Conservation (phyloP, 2,888 invertebrate species). For the Perizoma flavofasciatum region DNA sequence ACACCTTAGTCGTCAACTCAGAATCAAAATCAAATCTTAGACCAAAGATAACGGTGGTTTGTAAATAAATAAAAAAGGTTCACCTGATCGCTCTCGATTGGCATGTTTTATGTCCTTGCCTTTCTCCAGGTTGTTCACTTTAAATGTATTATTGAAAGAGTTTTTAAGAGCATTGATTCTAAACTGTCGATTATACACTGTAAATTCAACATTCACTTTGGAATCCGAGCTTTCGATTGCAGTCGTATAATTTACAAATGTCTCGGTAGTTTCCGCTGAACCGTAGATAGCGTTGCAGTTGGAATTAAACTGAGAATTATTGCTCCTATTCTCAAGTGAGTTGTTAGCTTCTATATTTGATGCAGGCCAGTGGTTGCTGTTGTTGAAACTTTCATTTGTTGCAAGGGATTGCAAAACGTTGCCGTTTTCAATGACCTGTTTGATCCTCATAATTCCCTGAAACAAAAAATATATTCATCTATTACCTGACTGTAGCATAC, state of each 20-base stretch:
- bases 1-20: no score
- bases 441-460: conserved; percentile 75
- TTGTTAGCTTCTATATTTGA: conserved; percentile 44
- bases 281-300: conserved; percentile 53
- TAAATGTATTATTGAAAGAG: conserved; percentile 42
- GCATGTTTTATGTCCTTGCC: conserved; percentile 42
- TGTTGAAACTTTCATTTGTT: conserved; percentile 46
- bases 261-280: conserved; percentile 46
- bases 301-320: conserved; percentile 50
- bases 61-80: no score
- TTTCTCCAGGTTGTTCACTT: conserved; percentile 57
- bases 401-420: conserved; percentile 56
- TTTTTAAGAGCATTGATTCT: conserved; percentile 61
- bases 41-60: no score
- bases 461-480: conserved; percentile 37
- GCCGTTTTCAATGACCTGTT: conserved; percentile 64
- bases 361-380: conserved; percentile 53
- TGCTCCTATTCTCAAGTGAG: conserved; percentile 47
- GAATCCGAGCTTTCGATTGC: conserved; percentile 41
- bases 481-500: no score
- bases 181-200: conserved; percentile 70
- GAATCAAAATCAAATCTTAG: no score
- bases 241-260: conserved; percentile 48
- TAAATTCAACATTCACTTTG: conserved; percentile 48
- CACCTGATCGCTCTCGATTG: conserved; percentile 45